Base-by-base conservation (phyloP, 1,140 invertebrate species). In the Cecropterus lyciades region DNA sequence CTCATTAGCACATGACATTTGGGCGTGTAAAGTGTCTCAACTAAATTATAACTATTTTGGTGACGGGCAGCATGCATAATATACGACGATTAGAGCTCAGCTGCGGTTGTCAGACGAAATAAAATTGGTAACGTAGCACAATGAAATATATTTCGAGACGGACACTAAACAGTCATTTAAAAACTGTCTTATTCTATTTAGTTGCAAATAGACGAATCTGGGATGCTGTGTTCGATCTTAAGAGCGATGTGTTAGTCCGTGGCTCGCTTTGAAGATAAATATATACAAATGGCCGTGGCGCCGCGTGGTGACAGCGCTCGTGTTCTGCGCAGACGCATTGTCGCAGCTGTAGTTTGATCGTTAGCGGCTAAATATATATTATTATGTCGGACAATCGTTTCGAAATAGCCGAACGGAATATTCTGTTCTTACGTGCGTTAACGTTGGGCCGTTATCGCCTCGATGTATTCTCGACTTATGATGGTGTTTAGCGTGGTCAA, bases 201-300 rank as follows among this genome's bases (percentile, higher is more conserved):
- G 75, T 73, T 63, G 75, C 67, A 85, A 77, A 79, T 71, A 80
- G 80, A 82, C 75, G 69, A 77, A 67, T 73, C 67, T 59, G 64
- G 65, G 71, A 72, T 57, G 82, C 60, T 80, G 70, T 42, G 45
- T 77, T 67, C 73, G 65, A 85, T 89, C 74, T 75, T 73, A 75
- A 69, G 48, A 62, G 75, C 79, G 73, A 89, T 87, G 79, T 69
- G 73, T 84, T 80, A 80, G 64, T 8, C 37, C 43, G 56, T 52
- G 45, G 53, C 55, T 75, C 64, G 67, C 87, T 89, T 89, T 87
- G 85, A 87, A 87, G 85, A 85, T 77, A 66, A 71, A 73, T 79
- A 73, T 84, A 63, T 86, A 87, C 80, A 80, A 85, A 89, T 83
- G 84, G 60, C 16, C 52, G 63, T 59, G 76, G 66, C 80, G 82